Evolutionary conservation across 1,140 invertebrate genomes (phyloP).

Genomic region (Papilio glaucus): DNA sequence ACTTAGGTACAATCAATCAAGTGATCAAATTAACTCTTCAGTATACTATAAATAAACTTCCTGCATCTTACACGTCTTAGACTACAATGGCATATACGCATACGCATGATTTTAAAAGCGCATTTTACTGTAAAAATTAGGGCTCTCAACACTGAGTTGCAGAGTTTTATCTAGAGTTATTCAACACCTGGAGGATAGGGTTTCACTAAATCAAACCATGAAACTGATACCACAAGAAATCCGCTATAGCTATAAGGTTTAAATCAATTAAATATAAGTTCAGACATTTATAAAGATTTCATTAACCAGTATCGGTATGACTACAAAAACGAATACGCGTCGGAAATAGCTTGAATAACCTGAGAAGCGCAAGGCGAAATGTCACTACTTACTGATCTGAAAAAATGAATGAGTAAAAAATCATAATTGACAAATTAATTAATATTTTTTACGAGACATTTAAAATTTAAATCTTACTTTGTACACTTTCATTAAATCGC

Average conservation of each 20-base stretch:
- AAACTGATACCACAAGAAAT: background rate
- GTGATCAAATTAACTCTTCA: too few relatives aligned
- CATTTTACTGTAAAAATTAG: too few relatives aligned
- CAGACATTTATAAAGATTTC: constrained; percentile 57
- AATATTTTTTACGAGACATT: background rate
- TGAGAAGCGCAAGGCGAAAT: constrained; percentile 60
- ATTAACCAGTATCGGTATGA: constrained; percentile 13
- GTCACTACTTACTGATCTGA: constrained; percentile 22
- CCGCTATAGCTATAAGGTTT: background rate
- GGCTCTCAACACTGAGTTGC: too few relatives aligned
- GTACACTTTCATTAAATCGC: too few relatives aligned
- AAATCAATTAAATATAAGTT: constrained; percentile 26
- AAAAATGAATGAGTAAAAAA: background rate
- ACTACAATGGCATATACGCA: too few relatives aligned
- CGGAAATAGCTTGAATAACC: constrained; percentile 57
- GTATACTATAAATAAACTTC: too few relatives aligned
- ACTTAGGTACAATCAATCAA: too few relatives aligned
- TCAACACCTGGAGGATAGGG: background rate
- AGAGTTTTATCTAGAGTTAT: too few relatives aligned
- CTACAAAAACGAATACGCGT: constrained; percentile 49
- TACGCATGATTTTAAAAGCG: too few relatives aligned
- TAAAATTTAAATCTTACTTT: too few relatives aligned
- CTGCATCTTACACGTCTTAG: too few relatives aligned
- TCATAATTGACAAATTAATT: background rate
- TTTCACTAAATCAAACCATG: background rate